phyloP scores from a whole-genome alignment of 2,113 vertebrate species.

The Cygnus atratus region DNA sequence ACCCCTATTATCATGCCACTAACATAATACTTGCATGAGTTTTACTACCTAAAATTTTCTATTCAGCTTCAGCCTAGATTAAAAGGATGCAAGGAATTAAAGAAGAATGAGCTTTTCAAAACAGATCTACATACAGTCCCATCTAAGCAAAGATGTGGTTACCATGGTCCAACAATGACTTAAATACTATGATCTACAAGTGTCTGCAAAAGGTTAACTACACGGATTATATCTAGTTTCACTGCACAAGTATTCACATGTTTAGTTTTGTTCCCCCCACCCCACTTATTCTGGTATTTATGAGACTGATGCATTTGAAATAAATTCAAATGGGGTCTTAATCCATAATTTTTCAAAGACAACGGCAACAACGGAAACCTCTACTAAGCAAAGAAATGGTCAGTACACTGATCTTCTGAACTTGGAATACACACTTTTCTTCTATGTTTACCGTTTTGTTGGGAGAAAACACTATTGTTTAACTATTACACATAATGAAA shows the following conservation, averaged over 20 bases:
- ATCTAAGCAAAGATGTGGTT: background rate
- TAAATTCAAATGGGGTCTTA: background rate
- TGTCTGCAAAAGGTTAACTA: background rate
- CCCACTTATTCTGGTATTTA: background rate
- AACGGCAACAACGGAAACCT: background rate
- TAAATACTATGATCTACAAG: background rate
- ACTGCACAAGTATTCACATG: background rate
- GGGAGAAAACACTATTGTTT: background rate
- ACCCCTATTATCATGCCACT: background rate
- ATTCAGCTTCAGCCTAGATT: background rate
- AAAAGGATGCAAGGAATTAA: background rate
- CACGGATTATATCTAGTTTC: background rate
- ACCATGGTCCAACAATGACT: background rate
- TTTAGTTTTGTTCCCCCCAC: background rate
- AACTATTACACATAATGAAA: background rate
- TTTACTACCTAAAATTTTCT: background rate
- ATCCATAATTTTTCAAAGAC: background rate
- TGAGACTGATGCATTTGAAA: background rate
- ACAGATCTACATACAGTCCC: background rate
- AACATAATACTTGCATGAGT: background rate
- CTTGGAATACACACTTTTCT: background rate
- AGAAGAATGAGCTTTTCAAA: background rate
- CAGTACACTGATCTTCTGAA: background rate
- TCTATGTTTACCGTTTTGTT: background rate
- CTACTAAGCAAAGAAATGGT: background rate